Conservation (phyloP, 1,140 invertebrate genomes). For the Choristoneura fumiferana region DNA sequence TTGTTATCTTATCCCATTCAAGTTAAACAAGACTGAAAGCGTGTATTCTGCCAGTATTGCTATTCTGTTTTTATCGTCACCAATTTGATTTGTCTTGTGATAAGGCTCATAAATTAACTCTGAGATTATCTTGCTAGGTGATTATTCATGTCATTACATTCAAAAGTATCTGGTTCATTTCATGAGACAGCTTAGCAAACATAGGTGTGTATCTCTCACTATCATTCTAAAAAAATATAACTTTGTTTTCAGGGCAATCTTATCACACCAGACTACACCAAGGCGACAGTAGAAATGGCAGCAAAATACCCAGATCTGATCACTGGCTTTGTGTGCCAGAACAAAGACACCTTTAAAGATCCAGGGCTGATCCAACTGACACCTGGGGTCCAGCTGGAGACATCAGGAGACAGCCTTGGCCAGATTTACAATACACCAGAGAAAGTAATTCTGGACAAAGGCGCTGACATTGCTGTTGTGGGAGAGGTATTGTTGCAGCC, state of each 20-base stretch:
- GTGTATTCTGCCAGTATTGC: too few relatives aligned
- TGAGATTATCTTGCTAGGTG: too few relatives aligned
- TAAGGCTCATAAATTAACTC: too few relatives aligned
- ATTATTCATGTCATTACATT: too few relatives aligned
- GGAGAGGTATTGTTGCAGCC: constrained; percentile 92
- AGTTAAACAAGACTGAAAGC: not conserved
- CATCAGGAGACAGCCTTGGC: constrained; percentile 81
- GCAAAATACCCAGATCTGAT: constrained; percentile 82
- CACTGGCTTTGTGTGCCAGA: constrained; percentile 93
- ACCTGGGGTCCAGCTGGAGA: constrained; percentile 88
- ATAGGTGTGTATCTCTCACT: not conserved
- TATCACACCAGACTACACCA: constrained; percentile 85
- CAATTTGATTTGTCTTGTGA: too few relatives aligned
- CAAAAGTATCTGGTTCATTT: too few relatives aligned
- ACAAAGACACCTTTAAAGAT: constrained; percentile 80
- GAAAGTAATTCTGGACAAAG: constrained; percentile 86
- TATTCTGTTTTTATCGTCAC: too few relatives aligned
- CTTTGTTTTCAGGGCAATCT: constrained; percentile 82
- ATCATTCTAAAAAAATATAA: constrained; percentile 16
- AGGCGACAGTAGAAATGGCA: constrained; percentile 84
- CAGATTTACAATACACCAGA: constrained; percentile 92
- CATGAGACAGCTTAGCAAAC: too few relatives aligned
- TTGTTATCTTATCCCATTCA: not conserved
- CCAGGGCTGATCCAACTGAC: constrained; percentile 91
- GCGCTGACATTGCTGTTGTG: constrained; percentile 95